Evolutionary conservation across 2,113 vertebrate species (phyloP).

Genomic region (Actinemys pallida): DNA sequence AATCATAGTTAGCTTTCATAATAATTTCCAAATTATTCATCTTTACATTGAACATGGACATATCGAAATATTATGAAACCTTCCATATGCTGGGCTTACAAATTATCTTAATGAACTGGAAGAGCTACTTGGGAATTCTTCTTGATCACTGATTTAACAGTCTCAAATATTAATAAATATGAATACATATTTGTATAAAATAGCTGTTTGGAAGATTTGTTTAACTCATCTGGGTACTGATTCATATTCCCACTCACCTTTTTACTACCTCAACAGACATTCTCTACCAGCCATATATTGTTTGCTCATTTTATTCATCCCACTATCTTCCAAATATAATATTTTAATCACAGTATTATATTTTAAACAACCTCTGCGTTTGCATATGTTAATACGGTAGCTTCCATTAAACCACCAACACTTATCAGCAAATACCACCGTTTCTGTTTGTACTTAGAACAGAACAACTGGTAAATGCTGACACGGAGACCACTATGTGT

Average conservation of each 20-base stretch:
- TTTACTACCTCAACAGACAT: background rate
- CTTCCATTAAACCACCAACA: background rate
- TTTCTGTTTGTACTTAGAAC: background rate
- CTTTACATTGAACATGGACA: background rate
- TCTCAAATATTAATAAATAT: background rate
- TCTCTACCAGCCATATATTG: background rate
- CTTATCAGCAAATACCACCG: background rate
- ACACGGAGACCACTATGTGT: background rate
- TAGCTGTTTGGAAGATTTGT: rapidly evolving
- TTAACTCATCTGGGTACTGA: background rate
- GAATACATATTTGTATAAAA: background rate
- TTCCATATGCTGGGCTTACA: background rate
- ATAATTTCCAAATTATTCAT: background rate
- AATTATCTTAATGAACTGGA: background rate
- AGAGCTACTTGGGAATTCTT: background rate
- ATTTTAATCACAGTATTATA: background rate
- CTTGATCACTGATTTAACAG: background rate
- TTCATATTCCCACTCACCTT: background rate
- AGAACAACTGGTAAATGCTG: background rate
- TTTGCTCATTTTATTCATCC: background rate
- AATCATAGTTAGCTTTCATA: background rate
- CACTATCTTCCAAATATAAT: background rate
- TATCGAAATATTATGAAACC: background rate
- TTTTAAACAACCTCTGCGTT: background rate
- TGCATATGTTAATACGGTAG: background rate